A percentile compares a stretch with the other conserved stretches of the same genome.
phyloP scores from a whole-genome alignment of 1,140 invertebrate genomes.

The Lysiphlebus fabarum region DNA sequence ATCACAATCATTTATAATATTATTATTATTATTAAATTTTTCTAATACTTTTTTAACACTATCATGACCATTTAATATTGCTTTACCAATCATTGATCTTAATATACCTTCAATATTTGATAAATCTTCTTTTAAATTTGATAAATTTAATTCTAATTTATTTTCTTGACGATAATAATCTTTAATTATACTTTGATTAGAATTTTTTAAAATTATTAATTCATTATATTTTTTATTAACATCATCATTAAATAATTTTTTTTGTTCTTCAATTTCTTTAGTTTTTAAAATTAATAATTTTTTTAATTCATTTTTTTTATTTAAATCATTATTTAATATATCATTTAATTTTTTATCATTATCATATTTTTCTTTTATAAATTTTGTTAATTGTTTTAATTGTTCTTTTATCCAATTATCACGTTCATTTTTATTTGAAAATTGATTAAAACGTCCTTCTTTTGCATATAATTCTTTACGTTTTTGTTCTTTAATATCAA shows the following conservation, averaged over 20 bases:
- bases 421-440: constrained; percentile 88
- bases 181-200: constrained; percentile 89
- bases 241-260: constrained; percentile 88
- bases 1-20: constrained; percentile 71
- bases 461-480: constrained; percentile 97
- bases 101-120: constrained; percentile 92
- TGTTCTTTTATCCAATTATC: constrained; percentile 98
- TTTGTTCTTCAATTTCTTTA: constrained; percentile 81
- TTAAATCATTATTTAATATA: constrained; percentile 78
- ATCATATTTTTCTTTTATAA: constrained; percentile 85
- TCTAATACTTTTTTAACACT: constrained; percentile 94
- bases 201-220: constrained; percentile 91
- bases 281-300: constrained; percentile 84
- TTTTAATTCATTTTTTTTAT: constrained; percentile 77
- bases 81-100: constrained; percentile 95
- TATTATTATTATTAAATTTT: constrained; percentile 70
- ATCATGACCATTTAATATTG: constrained; percentile 92
- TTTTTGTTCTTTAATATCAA: constrained; percentile 94
- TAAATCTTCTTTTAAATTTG: constrained; percentile 90
- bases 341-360: constrained; percentile 82
- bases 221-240: constrained; percentile 96
- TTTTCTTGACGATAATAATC: constrained; percentile 85
- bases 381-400: constrained; percentile 81
- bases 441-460: constrained; percentile 95
- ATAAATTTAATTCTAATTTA: constrained; percentile 85